Evolutionary conservation across 2,888 invertebrate species (phyloP).

Genomic region (Galerucella nymphaeae): DNA sequence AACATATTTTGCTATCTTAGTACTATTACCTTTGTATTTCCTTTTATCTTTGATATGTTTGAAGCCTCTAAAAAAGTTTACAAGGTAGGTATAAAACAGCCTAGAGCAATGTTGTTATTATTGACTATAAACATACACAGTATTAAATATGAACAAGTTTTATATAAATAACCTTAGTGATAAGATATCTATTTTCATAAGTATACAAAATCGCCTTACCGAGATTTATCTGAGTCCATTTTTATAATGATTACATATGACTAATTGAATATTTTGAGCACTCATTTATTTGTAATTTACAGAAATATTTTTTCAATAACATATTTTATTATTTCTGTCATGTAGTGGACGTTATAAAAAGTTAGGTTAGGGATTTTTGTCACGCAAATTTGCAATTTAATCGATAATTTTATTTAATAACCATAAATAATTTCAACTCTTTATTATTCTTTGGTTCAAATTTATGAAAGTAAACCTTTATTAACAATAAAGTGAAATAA

Average conservation of each 20-base stretch:
- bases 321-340: not conserved
- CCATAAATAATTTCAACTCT: not conserved
- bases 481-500: too few species aligned
- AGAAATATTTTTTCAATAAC: too few species aligned
- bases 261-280: not conserved
- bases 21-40: slow-evolving; percentile 47
- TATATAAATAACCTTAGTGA: too few species aligned
- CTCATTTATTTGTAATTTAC: too few species aligned
- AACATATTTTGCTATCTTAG: slow-evolving; percentile 44
- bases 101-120: too few species aligned
- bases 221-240: slow-evolving; percentile 8
- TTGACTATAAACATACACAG: too few species aligned
- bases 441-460: not conserved
- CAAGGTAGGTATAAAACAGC: not conserved
- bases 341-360: not conserved
- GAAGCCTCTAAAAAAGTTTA: slow-evolving; percentile 38
- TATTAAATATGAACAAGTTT: too few species aligned
- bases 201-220: not conserved
- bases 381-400: too few species aligned
- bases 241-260: not conserved
- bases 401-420: too few species aligned
- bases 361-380: not conserved
- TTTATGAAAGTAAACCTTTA: too few species aligned
- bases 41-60: slow-evolving; percentile 46
- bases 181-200: not conserved